phyloP scores from a whole-genome alignment of 35 echinoderm and acorn worm genomes.

The Apostichopus parvimensis region DNA sequence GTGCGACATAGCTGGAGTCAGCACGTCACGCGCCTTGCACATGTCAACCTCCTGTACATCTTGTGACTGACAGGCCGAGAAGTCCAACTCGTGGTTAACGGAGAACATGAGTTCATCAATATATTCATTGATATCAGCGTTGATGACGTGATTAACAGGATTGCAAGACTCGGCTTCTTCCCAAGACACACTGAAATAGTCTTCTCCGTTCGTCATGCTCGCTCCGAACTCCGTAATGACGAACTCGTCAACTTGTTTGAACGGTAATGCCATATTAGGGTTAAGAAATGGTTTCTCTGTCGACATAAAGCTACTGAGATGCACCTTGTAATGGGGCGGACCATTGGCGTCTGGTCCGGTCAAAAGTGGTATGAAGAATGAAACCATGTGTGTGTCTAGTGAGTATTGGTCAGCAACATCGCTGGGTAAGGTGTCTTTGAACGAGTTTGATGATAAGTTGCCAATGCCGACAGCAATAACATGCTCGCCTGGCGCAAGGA shows the following conservation, averaged over 20 bases:
- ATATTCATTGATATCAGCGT: not conserved
- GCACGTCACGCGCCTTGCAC: not conserved
- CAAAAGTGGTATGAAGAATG: not conserved
- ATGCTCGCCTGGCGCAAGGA: not conserved
- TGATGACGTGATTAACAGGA: not conserved
- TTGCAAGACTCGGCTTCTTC: not conserved
- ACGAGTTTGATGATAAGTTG: not conserved
- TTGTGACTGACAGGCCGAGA: not conserved
- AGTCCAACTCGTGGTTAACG: not conserved
- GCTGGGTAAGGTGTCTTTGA: not conserved
- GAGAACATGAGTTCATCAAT: not conserved
- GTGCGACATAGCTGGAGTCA: not conserved
- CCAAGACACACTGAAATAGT: not conserved
- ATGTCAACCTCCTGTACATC: constrained; percentile 7
- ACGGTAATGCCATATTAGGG: not conserved
- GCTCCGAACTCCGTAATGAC: not conserved
- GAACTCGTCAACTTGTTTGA: not conserved
- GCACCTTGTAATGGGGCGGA: not conserved
- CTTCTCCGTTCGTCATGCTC: not conserved
- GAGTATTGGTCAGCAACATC: not conserved
- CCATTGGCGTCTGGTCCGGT: not conserved
- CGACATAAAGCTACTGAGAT: not conserved
- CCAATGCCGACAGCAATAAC: not conserved
- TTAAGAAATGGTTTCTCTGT: constrained; percentile 22
- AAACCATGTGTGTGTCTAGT: not conserved